phyloP scores from a whole-genome alignment of 1,140 invertebrate genomes.

The Microplitis demolitor region DNA sequence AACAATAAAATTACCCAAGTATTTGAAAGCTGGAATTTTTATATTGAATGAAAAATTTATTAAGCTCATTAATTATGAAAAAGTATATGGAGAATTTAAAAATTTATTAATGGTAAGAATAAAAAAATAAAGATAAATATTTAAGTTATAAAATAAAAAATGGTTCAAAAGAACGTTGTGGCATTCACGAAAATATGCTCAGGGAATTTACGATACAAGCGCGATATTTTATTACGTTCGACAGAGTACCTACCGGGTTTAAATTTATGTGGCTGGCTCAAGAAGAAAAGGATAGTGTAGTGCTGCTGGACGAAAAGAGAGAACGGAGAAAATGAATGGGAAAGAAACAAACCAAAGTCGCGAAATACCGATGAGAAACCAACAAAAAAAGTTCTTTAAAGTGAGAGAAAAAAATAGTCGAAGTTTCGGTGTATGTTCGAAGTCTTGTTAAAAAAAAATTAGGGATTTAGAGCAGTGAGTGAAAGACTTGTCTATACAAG shows the following conservation, averaged over 20 bases:
- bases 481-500: neutral
- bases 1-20: constrained; percentile 2
- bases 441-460: constrained; percentile 38
- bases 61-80: no score
- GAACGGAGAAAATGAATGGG: constrained; percentile 19
- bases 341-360: constrained; percentile 20
- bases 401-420: constrained; percentile 36
- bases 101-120: neutral
- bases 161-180: constrained; percentile 23
- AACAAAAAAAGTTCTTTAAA: constrained; percentile 11
- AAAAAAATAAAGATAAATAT: constrained; percentile 11
- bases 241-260: constrained; percentile 49
- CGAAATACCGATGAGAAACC: constrained; percentile 12
- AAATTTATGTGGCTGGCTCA: constrained; percentile 52
- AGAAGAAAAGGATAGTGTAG: constrained; percentile 22
- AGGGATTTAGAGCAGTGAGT: constrained; percentile 30
- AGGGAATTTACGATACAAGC: constrained; percentile 53
- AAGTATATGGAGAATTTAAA: no score
- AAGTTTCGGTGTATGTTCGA: neutral
- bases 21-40: no score
- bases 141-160: constrained; percentile 17
- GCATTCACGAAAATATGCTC: constrained; percentile 50
- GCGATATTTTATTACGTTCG: constrained; percentile 56
- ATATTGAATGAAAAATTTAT: no score
- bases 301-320: constrained; percentile 25